Base-by-base conservation (phyloP, 1,140 invertebrate species). In the Camponotus vicinus region DNA sequence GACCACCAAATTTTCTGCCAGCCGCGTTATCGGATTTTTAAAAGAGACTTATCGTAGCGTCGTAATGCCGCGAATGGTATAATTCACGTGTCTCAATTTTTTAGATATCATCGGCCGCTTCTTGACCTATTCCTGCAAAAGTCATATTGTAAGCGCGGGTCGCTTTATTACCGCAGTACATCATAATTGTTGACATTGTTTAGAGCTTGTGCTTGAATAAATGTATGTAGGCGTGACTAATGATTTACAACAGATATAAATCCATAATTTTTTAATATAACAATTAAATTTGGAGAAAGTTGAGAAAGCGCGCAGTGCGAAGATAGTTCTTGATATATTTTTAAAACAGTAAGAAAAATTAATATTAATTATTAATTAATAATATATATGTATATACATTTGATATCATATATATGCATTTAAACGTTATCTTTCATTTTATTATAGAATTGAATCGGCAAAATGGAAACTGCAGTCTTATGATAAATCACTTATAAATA, bases 21-120 rank as follows among this genome's bases (percentile, higher is more conserved):
- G 37, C 3, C 59, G 40, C 57, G 32, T 55, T 73, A 73, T 75
- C 69, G 79, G 69, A 73, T 75, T 71, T 73, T 63, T 8, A 9
- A 32, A 63, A 73, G 40, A 34, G 40, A 83, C 55, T 80, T 59
- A 83, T 75, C 49, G 15, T 18, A 37, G 40, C 69, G 34, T 37
- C 1, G 18, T 37, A 61, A 73, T 27, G 34, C 52, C 9, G 3
- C 6, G 11, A 34, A 37, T 18, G n/a, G 4, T 63, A 11, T 73
- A 75, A 83, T 64, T 40, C 45, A 75, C 21, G 40, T n/a, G 32
- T 4, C n/a, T 21, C 37, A 45, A 71, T 82, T 82, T 73, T 9
- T 32, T 3, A 83, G 42, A 75, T 75, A 18, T 73, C 27, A 9
- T 34, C 27, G 9, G 0, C 8, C 15, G 8, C n/a, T 42, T 55